phyloP scores from a whole-genome alignment of 2,113 vertebrate genomes.

The Chaetodon trifascialis region DNA sequence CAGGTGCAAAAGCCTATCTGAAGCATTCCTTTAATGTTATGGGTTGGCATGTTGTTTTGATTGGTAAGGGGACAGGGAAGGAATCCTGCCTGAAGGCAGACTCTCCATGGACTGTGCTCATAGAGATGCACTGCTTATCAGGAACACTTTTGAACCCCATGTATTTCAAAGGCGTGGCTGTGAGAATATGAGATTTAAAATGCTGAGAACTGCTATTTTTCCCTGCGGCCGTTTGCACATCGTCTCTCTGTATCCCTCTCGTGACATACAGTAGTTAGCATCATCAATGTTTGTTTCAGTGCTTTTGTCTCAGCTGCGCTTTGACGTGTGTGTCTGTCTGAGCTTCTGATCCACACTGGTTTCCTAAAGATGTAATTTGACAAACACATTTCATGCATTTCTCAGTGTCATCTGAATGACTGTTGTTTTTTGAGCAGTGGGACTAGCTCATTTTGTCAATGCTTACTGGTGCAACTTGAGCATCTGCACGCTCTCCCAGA shows the following conservation, averaged over 20 bases:
- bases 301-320: neutral
- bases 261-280: neutral
- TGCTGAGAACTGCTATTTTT: neutral
- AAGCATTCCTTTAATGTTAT: neutral
- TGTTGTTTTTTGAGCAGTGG: slow-evolving; percentile 30
- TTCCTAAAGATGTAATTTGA: slow-evolving; percentile 32
- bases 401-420: slow-evolving; percentile 27
- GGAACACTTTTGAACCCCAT: neutral
- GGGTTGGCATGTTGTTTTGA: neutral
- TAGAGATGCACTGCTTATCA: slow-evolving; percentile 3
- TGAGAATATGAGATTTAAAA: neutral
- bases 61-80: neutral
- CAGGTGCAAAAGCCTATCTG: neutral
- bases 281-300: neutral
- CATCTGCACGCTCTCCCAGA: slow-evolving; percentile 69
- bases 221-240: neutral
- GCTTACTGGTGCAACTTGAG: slow-evolving; percentile 70
- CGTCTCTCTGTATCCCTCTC: neutral
- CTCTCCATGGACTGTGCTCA: neutral
- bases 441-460: slow-evolving; percentile 49
- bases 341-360: neutral
- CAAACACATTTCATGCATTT: slow-evolving; percentile 16
- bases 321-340: neutral
- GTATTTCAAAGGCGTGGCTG: neutral
- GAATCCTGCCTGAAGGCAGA: neutral